Evolutionary conservation across 1,140 invertebrate species (phyloP), one percentile per base, ranked within the genome.

Genomic region (Drosophila neocordata): DNA sequence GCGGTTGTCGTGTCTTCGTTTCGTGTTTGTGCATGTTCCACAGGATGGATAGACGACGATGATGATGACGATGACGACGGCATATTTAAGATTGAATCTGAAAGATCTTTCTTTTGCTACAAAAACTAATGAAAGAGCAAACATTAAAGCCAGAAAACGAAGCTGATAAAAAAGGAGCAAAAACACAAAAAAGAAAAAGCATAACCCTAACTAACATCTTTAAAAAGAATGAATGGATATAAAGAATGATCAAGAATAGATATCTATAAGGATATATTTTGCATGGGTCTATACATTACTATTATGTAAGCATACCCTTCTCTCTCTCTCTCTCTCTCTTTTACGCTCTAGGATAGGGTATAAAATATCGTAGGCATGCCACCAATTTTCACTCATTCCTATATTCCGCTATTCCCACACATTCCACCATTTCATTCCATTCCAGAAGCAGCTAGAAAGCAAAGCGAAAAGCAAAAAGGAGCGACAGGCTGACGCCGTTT

Each of bases 1-100:
- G 83, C 83, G 83, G 83, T 88, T 88, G 79, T 88, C 76, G 76
- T 83, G 82, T 76, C 83, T 81, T 79, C 80, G 75, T 57, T 69
- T 66, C 53, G 48, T 73, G 20, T 58, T 27, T 34, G 27, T 27
- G 22, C 41, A 11, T 27, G 55, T 8, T 15, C 41, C 51, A 27
- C 52, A 1, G 15, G 5, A 15, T 48, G 15, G 15, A 48, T 48
- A 48, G 41, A 15, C 41, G 41, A 44, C 8, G 41, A 44, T 7
- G 13, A 44, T 15, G 41, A 48, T 11, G 41, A 44, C 18, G 41
- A 44, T 44, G 41, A 44, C 4, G 15, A 18, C n/a, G 41, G 37
- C 37, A 38, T 35, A 35, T 34, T 8, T 34, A 34, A 34, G 31
- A 34, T 6, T 9, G 31, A 9, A 34, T 35, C 9, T 35, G 2